Conservation (phyloP, 1,140 invertebrate genomes). For the Gerris buenoi region DNA sequence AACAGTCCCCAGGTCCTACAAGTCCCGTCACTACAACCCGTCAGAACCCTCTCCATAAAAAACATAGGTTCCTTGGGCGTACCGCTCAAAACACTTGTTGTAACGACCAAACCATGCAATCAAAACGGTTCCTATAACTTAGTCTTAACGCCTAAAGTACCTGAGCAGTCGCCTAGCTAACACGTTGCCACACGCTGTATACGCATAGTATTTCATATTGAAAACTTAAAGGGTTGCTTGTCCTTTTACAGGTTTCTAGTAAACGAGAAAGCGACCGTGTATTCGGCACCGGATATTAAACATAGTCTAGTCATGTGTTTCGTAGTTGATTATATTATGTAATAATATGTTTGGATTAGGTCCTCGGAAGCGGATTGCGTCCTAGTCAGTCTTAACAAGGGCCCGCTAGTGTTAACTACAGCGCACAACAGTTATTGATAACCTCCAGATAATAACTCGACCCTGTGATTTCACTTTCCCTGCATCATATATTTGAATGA, state of each 20-base stretch:
- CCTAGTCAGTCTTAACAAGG: background rate
- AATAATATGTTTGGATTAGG: no score
- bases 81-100: slow-evolving; percentile 24
- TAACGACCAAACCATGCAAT: slow-evolving; percentile 15
- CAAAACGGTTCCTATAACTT: background rate
- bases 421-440: background rate
- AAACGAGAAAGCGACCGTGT: background rate
- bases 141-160: background rate
- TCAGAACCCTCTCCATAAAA: slow-evolving; percentile 23
- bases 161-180: background rate
- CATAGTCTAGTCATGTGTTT: background rate
- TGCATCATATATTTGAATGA: no score
- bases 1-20: slow-evolving; percentile 22
- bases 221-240: background rate
- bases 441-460: no score
- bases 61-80: slow-evolving; percentile 22
- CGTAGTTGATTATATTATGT: background rate
- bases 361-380: background rate
- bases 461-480: no score
- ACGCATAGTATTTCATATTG: background rate
- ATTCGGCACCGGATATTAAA: background rate
- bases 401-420: background rate
- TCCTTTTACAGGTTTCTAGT: no score
- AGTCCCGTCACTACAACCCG: slow-evolving; percentile 19
- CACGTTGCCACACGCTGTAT: background rate